phyloP scores from a whole-genome alignment of 1,140 invertebrate species.

The Latrodectus geometricus region DNA sequence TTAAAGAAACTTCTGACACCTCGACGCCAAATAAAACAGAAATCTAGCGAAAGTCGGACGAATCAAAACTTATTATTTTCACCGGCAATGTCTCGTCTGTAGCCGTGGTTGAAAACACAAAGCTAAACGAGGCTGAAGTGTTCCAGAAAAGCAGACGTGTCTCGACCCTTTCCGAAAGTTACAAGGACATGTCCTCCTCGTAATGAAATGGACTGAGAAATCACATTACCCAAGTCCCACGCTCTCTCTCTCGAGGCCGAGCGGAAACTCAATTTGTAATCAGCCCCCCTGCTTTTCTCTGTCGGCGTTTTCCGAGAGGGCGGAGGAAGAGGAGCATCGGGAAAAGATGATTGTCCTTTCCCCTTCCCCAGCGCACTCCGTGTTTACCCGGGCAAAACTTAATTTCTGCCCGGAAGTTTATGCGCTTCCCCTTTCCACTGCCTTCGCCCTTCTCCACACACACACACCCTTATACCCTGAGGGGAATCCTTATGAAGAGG shows the following conservation, averaged over 20 bases:
- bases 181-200: no score
- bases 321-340: constrained; percentile 3
- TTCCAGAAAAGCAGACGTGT: no score
- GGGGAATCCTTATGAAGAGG: constrained; percentile 42
- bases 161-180: no score
- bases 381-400: constrained; percentile 61
- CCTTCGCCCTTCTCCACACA: neutral
- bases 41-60: no score
- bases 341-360: constrained; percentile 44
- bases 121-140: no score
- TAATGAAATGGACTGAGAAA: no score
- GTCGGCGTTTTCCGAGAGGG: neutral
- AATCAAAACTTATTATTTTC: no score
- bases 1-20: no score
- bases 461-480: constrained; percentile 9
- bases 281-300: neutral
- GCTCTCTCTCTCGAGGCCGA: neutral
- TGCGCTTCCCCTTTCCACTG: constrained; percentile 32
- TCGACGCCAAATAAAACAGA: no score
- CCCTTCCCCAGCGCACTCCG: constrained; percentile 5
- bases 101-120: no score
- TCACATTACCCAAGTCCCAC: neutral
- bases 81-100: no score
- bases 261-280: constrained; percentile 12
- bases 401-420: constrained; percentile 60